Evolutionary conservation across 2,888 invertebrate species (phyloP), one percentile per base, ranked within the genome.

Genomic region (Osmoderma eremita): DNA sequence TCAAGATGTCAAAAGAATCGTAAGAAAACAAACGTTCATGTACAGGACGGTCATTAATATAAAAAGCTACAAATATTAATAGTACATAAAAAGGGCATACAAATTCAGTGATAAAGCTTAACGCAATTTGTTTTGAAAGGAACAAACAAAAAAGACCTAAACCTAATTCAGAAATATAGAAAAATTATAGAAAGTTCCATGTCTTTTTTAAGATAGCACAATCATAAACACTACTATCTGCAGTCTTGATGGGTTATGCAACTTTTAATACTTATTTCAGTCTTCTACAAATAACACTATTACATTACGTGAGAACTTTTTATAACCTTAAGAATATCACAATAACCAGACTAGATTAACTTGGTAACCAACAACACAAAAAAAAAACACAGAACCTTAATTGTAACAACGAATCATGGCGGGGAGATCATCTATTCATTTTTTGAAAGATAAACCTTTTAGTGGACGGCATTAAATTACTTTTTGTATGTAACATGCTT

Each of bases 11-110:
- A 30, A 36, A 36, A 53, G 10, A 24, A 50, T 53, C 15, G 17
- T 36, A 53, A 63, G n/a, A 64, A 48, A 67, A 51, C 67, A 67
- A 67, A 67, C 64, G 67, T 67, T 67, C 67, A 67, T 67, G 67
- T 67, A 67, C 67, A 67, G 67, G 58, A 56, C n/a, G 45, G 50
- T 54, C 56, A 64, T 56, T 65, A 49, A 63, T 58, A 54, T 51
- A 64, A 56, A 63, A 42, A 58, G 41, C 56, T 66, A 66, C 49
- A 65, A 56, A 49, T 36, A 39, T 12, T 48, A 61, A 30, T 58
- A 22, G 17, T 56, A 56, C 22, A 56, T 56, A 56, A 51, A 51
- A 22, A 49, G 20, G 38, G 17, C 58, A 61, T 45, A 61, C 45
- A 61, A 48, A 48, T 18, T 45, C n/a, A 56, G 38, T 42, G 22